Conservation (phyloP, 2,113 vertebrate species). For the Apodemus sylvaticus region DNA sequence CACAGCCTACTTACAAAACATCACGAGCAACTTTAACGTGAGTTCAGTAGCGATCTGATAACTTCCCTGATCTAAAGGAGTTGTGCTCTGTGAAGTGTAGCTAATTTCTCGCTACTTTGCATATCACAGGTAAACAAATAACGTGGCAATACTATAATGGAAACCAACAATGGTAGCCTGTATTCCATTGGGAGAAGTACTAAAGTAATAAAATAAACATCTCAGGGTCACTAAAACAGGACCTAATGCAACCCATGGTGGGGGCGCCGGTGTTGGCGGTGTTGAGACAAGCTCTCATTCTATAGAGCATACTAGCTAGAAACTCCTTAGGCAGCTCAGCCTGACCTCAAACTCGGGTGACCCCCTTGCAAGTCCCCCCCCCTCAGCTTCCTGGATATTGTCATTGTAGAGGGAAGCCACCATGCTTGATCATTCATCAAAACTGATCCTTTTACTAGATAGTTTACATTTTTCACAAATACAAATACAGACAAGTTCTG, state of each 20-base stretch:
- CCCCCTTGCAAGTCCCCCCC: background rate
- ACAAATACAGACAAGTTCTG: background rate
- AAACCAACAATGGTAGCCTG: background rate
- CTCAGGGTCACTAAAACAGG: background rate
- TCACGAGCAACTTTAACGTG: background rate
- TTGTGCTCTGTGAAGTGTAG: background rate
- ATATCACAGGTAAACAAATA: constrained; percentile 5
- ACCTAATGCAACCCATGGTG: background rate
- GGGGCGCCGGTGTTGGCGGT: too few relatives aligned
- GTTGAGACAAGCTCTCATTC: background rate
- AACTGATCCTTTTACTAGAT: background rate
- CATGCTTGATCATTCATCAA: background rate
- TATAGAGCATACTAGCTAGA: background rate
- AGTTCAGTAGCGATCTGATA: background rate
- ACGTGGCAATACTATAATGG: background rate
- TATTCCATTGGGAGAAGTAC: background rate
- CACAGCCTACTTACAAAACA: background rate
- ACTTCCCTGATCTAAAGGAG: background rate
- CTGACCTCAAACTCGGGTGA: background rate
- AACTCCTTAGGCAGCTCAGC: background rate
- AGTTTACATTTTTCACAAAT: constrained; percentile 21
- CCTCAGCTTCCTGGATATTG: background rate
- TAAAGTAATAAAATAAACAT: background rate
- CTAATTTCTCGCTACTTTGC: background rate
- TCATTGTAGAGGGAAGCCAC: background rate